A percentile compares a stretch with the other conserved stretches of the same genome.
Conservation (phyloP, 2,113 vertebrate species). For the Mus musculus region GRCm39 chr5:80931001-80931500, state of each 20-base stretch:
- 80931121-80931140: neutral
- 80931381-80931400: neutral
- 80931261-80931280: neutral
- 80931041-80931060: neutral
- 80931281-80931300: neutral
- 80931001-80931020: neutral
- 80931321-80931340: neutral
- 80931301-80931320: neutral
- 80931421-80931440: neutral
- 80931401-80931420: neutral
- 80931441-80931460: constrained; percentile 38
- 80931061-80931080: neutral
- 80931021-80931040: neutral
- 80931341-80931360: no score
- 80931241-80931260: neutral
- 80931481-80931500: constrained; percentile 38
- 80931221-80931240: neutral
- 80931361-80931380: neutral
- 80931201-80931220: neutral
- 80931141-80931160: neutral
- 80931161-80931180: neutral
- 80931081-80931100: neutral
- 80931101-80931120: neutral
- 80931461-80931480: constrained; percentile 57
- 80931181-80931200: neutral